Percentiles rank a stretch among this genome's conserved stretches.
Evolutionary conservation across 1,140 invertebrate species (phyloP).

Genomic region (Amyelois transitella): DNA sequence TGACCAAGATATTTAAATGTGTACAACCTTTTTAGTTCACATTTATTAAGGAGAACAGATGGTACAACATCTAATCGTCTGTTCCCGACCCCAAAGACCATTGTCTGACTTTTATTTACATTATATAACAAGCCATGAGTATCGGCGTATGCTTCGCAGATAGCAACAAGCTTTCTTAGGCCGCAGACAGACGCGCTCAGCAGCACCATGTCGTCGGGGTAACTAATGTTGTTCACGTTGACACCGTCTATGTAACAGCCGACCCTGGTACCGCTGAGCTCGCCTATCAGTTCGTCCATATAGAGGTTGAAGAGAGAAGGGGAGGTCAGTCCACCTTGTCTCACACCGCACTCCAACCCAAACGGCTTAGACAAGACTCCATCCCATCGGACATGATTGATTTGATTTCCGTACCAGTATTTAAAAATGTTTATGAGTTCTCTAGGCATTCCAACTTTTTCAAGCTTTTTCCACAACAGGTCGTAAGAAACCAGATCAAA

Average conservation of each 20-base stretch:
- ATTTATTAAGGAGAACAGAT: too few species aligned
- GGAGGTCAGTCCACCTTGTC: slow-evolving; percentile 5
- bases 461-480: not conserved
- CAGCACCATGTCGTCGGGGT: not conserved
- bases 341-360: slow-evolving; percentile 8
- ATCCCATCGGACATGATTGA: not conserved
- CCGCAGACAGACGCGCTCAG: too few species aligned
- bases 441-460: not conserved
- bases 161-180: too few species aligned
- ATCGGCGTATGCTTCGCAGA: slow-evolving; percentile 1
- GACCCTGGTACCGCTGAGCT: too few species aligned
- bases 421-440: not conserved
- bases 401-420: not conserved
- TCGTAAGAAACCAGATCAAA: not conserved
- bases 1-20: too few species aligned
- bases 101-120: too few species aligned
- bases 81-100: too few species aligned
- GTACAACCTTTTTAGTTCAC: too few species aligned
- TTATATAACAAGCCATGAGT: not conserved
- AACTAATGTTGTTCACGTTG: too few species aligned
- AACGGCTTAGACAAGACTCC: not conserved
- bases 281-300: slow-evolving; percentile 3
- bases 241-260: slow-evolving; percentile 1
- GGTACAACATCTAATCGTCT: too few species aligned
- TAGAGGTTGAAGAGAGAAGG: slow-evolving; percentile 10